Conservation (phyloP, 2,797 vertebrate species). For the Xenopus petersii region DNA sequence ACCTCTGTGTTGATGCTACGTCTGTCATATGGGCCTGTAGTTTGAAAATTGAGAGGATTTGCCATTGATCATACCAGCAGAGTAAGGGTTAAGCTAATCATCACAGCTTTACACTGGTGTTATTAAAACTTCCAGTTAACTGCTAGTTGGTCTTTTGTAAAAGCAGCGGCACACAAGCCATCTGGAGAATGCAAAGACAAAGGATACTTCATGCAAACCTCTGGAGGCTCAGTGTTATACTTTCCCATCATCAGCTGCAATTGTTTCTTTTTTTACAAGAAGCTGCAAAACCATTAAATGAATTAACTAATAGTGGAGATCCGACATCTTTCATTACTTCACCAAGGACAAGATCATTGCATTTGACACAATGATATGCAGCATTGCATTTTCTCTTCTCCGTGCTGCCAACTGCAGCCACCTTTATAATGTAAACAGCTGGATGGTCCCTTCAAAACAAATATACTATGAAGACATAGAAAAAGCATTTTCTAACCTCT, state of each 20-base stretch:
- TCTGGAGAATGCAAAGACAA: slow-evolving; percentile 32
- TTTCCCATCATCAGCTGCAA: slow-evolving; percentile 19
- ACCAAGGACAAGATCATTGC: slow-evolving; percentile 27
- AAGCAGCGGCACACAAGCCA: neutral
- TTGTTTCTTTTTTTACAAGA: slow-evolving; percentile 6
- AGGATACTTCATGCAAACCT: slow-evolving; percentile 29
- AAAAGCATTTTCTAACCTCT: slow-evolving; percentile 77
- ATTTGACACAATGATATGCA: slow-evolving; percentile 27
- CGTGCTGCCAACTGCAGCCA: slow-evolving; percentile 17
- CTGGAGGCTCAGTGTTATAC: slow-evolving; percentile 32
- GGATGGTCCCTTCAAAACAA: slow-evolving; percentile 31
- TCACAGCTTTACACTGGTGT: neutral
- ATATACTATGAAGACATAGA: slow-evolving; percentile 24
- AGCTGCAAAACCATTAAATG: slow-evolving; percentile 5
- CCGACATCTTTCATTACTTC: slow-evolving; percentile 1
- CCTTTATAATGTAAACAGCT: slow-evolving; percentile 42
- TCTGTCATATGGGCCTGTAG: neutral
- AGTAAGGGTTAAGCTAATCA: neutral
- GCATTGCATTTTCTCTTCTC: slow-evolving; percentile 8
- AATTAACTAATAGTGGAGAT: slow-evolving; percentile 13
- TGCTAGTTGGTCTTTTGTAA: slow-evolving; percentile 1
- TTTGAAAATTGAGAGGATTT: neutral
- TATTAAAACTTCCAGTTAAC: slow-evolving; percentile 24
- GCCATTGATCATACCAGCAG: neutral
- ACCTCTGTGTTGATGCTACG: slow-evolving; percentile 11